Conservation (phyloP, 2,113 vertebrate genomes). For the Thalassarche chlororhynchos region DNA sequence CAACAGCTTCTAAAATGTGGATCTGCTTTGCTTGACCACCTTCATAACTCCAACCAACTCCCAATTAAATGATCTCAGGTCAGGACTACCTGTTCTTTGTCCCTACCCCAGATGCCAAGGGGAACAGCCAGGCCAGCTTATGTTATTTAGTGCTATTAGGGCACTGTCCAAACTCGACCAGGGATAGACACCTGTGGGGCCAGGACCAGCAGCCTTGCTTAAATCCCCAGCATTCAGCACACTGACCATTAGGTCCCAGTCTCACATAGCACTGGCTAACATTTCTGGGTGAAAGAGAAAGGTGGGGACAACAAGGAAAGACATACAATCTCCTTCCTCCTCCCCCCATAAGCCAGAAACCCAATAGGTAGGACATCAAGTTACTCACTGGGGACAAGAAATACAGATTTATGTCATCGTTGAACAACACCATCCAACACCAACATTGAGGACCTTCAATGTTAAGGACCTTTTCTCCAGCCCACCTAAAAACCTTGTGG, state of each 20-base stretch:
- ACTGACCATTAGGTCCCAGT: too few species aligned
- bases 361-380: fast-evolving
- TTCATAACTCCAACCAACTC: not conserved
- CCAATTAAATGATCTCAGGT: not conserved
- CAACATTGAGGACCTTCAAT: not conserved
- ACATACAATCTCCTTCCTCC: not conserved
- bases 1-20: fast-evolving
- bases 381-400: not conserved
- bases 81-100: fast-evolving
- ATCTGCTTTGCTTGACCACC: not conserved
- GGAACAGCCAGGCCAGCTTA: fast-evolving
- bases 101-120: not conserved
- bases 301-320: not conserved
- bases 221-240: not conserved
- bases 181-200: not conserved
- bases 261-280: not conserved
- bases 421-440: not conserved
- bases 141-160: too few species aligned
- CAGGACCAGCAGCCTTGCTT: not conserved
- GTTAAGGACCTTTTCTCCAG: not conserved
- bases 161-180: fast-evolving
- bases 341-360: not conserved
- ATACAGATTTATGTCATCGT: too few species aligned
- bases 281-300: not conserved
- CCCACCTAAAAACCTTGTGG: not conserved